Evolutionary conservation across 2,797 vertebrate species (phyloP).

Genomic region (Paedocypris micromegethes): DNA sequence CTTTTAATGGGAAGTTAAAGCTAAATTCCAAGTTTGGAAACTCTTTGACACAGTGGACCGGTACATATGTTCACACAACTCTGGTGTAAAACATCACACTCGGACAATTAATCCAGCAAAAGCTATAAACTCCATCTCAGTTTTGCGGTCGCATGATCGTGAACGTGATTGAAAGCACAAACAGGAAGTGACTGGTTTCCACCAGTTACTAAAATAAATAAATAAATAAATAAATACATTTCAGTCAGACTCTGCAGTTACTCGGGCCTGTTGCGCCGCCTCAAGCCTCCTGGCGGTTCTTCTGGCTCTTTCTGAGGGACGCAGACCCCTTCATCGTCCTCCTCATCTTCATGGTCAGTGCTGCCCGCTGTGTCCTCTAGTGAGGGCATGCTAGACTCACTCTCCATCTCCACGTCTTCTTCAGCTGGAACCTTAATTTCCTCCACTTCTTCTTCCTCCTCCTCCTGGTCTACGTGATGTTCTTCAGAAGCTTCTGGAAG

Average conservation of each 20-base stretch:
- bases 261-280: constrained; percentile 74
- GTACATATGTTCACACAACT: no score
- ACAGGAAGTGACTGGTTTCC: neutral
- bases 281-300: constrained; percentile 58
- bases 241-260: constrained; percentile 51
- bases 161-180: neutral
- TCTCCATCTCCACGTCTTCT: constrained; percentile 44
- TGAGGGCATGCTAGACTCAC: constrained; percentile 51
- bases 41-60: no score
- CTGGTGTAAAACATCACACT: no score
- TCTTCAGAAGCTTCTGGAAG: constrained; percentile 28
- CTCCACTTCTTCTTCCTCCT: neutral
- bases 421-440: constrained; percentile 21
- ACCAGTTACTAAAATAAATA: constrained; percentile 19
- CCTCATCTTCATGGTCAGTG: constrained; percentile 50
- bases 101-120: no score
- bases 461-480: constrained; percentile 26
- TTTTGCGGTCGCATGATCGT: no score
- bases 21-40: no score
- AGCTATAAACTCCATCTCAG: no score
- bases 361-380: constrained; percentile 51
- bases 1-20: no score
- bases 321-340: constrained; percentile 8
- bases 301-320: constrained; percentile 33
- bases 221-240: constrained; percentile 34